Percentiles rank a stretch among this genome's conserved stretches.
Evolutionary conservation across 1,140 invertebrate genomes (phyloP).

Genomic region (Elymnias hypermnestra): DNA sequence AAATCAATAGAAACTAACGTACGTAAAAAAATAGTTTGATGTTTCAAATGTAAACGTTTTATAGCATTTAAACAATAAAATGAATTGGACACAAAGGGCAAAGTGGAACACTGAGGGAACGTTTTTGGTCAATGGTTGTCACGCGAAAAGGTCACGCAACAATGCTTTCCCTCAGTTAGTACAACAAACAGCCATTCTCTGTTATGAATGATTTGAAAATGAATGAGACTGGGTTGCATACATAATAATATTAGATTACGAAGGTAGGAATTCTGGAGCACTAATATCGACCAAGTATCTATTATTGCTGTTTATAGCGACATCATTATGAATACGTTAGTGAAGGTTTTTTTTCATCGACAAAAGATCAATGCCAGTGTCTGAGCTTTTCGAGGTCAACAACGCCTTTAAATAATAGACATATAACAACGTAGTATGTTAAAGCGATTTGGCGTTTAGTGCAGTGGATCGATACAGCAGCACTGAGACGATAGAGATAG

Average conservation of each 20-base stretch:
- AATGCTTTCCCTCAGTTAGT: constrained; percentile 48
- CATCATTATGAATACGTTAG: constrained; percentile 2
- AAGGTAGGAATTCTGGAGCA: too few relatives aligned
- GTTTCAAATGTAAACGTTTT: background rate
- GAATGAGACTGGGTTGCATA: too few relatives aligned
- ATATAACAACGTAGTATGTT: constrained; percentile 16
- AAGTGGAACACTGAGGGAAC: constrained; percentile 42
- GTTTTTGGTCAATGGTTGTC: constrained; percentile 37
- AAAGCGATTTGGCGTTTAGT: constrained; percentile 32
- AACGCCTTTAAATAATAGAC: constrained; percentile 16
- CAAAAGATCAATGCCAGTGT: constrained; percentile 35
- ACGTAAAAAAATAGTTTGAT: background rate
- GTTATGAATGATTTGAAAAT: background rate
- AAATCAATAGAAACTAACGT: too few relatives aligned
- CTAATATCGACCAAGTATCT: background rate
- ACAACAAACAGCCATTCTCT: constrained; percentile 14
- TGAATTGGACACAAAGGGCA: constrained; percentile 41
- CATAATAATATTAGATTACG: too few relatives aligned
- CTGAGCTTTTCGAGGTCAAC: constrained; percentile 26
- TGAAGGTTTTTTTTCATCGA: constrained; percentile 22
- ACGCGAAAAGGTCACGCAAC: constrained; percentile 61
- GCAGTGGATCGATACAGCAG: constrained; percentile 67
- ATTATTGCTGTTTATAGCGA: background rate
- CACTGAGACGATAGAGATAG: constrained; percentile 48
- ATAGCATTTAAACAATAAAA: background rate